Conservation (phyloP, 2,797 vertebrate genomes). For the Ctenochaetus hawaiiensis region DNA sequence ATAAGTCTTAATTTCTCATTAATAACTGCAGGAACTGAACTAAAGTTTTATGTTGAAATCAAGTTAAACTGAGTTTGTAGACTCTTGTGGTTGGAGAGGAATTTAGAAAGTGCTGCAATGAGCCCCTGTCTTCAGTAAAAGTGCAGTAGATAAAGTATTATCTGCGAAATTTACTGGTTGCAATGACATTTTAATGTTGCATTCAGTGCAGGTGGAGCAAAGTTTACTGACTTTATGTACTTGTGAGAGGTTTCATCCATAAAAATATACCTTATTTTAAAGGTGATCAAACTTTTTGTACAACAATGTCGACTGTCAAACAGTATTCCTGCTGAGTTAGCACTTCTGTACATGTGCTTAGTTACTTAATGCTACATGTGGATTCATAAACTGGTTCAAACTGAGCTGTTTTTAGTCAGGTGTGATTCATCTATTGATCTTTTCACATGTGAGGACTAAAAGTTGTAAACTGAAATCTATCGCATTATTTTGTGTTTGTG, state of each 20-base stretch:
- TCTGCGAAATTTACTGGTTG: neutral
- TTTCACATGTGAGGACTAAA: neutral
- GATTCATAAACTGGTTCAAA: neutral
- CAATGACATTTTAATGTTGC: neutral
- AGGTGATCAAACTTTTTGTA: neutral
- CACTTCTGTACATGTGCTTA: neutral
- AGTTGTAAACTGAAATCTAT: no score
- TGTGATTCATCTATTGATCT: neutral
- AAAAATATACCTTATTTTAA: neutral
- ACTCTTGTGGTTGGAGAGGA: no score
- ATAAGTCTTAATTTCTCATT: neutral
- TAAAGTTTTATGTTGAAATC: no score
- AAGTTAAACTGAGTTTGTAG: no score
- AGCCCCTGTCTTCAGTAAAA: neutral
- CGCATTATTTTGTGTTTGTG: no score
- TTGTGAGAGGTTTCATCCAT: neutral
- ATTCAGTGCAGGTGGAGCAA: neutral
- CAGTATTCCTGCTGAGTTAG: neutral
- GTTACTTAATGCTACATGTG: neutral
- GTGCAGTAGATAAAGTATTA: neutral
- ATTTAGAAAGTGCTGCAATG: no score
- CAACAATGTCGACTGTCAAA: no score
- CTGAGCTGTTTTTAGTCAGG: neutral
- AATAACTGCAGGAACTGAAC: neutral
- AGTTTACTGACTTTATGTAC: neutral